phyloP scores from a whole-genome alignment of 1,140 invertebrate genomes.

The Bombus waltoni region DNA sequence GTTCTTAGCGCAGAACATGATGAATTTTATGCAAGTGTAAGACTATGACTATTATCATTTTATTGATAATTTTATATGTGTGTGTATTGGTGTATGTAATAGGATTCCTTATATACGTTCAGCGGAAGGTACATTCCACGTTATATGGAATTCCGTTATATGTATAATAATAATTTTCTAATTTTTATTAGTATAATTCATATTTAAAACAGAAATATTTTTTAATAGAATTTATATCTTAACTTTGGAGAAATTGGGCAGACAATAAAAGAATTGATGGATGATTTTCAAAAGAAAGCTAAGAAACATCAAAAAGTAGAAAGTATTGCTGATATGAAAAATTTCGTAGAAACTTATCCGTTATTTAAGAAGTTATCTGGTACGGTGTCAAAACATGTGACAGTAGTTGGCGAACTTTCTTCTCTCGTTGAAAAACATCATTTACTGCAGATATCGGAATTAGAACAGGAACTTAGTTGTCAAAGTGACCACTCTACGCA shows the following conservation, averaged over 20 bases:
- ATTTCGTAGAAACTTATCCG: slow-evolving; percentile 99
- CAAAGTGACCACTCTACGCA: slow-evolving; percentile 96
- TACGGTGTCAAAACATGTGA: slow-evolving; percentile 98
- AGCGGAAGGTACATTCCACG: too few relatives aligned
- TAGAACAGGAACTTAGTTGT: slow-evolving; percentile 97
- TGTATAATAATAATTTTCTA: neutral
- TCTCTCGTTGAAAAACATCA: slow-evolving; percentile 90
- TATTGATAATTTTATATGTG: neutral
- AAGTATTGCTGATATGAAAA: slow-evolving; percentile 99
- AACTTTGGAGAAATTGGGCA: slow-evolving; percentile 99
- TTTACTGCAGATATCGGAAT: slow-evolving; percentile 96
- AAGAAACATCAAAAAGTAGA: slow-evolving; percentile 98
- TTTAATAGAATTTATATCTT: slow-evolving; percentile 93
- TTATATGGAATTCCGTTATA: too few relatives aligned
- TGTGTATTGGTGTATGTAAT: neutral
- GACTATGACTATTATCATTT: slow-evolving; percentile 45
- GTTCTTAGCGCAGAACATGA: slow-evolving; percentile 98
- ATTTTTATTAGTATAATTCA: slow-evolving; percentile 15
- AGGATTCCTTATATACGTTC: too few relatives aligned
- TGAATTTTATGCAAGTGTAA: slow-evolving; percentile 97
- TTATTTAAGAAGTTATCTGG: slow-evolving; percentile 99
- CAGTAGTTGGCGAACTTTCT: slow-evolving; percentile 97
- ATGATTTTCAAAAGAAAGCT: slow-evolving; percentile 98
- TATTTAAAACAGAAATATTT: slow-evolving; percentile 43
- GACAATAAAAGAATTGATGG: slow-evolving; percentile 98